Evolutionary conservation across 2,888 invertebrate genomes (phyloP).

Genomic region (Microplitis deprimator): DNA sequence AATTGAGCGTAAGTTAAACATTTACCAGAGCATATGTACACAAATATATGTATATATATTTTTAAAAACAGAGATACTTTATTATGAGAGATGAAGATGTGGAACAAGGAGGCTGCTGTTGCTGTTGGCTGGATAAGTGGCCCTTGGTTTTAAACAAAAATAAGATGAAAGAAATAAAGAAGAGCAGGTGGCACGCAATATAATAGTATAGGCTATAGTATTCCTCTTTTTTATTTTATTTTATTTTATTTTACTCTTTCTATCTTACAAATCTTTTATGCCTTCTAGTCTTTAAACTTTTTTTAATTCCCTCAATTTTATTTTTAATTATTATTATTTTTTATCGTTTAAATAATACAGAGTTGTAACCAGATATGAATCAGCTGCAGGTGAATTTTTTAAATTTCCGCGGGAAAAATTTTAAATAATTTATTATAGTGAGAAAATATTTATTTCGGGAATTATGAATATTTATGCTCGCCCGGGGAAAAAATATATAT

Average conservation of each 20-base stretch:
- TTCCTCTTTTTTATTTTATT: background rate
- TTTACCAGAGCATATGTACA: slow-evolving; percentile 3
- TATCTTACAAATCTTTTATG: slow-evolving; percentile 24
- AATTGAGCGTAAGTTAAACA: slow-evolving; percentile 2
- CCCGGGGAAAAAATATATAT: no score
- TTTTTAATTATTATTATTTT: background rate
- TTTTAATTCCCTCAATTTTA: background rate
- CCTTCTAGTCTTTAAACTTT: background rate
- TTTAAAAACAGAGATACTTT: background rate
- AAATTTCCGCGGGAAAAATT: no score
- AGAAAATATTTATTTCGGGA: no score
- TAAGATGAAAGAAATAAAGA: slow-evolving; percentile 2
- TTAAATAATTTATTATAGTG: no score
- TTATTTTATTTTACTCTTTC: slow-evolving; percentile 2
- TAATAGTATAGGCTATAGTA: slow-evolving; percentile 3
- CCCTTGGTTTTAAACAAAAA: background rate
- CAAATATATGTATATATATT: slow-evolving; percentile 3
- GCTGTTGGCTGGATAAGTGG: slow-evolving; percentile 18
- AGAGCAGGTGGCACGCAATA: slow-evolving; percentile 28
- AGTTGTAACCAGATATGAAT: no score
- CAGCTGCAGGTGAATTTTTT: no score
- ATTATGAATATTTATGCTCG: no score
- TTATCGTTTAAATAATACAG: background rate
- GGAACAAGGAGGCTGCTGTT: slow-evolving; percentile 21
- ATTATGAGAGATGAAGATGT: background rate